phyloP scores from a whole-genome alignment of 2,888 invertebrate genomes.

The Melanchra persicariae region DNA sequence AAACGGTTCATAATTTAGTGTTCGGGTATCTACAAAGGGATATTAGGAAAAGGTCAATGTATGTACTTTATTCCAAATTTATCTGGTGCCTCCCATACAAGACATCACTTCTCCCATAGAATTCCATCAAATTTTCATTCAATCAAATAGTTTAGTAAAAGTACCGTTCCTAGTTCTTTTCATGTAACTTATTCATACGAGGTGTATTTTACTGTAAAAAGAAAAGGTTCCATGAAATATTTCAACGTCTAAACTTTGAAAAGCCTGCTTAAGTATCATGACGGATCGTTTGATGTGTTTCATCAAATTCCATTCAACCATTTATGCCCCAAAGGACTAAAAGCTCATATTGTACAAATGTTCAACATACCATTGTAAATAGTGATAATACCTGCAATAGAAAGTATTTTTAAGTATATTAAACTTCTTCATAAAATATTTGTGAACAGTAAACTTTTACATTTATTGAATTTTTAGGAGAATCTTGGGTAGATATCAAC shows the following conservation, averaged over 20 bases:
- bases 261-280: constrained; percentile 12
- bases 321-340: constrained; percentile 45
- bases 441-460: constrained; percentile 9
- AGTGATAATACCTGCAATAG: constrained; percentile 64
- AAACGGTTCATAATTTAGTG: too few relatives aligned
- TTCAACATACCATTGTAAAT: constrained; percentile 65
- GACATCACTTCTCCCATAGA: not conserved
- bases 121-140: not conserved
- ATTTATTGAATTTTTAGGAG: constrained; percentile 4
- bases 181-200: not conserved
- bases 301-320: constrained; percentile 40
- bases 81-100: too few relatives aligned
- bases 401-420: constrained; percentile 53
- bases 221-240: constrained; percentile 12
- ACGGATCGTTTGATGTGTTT: constrained; percentile 37
- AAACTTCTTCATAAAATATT: constrained; percentile 16
- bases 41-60: too few relatives aligned
- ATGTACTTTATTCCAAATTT: too few relatives aligned
- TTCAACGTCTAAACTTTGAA: constrained; percentile 4
- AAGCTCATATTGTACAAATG: constrained; percentile 58
- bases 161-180: not conserved
- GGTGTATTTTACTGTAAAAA: constrained; percentile 15
- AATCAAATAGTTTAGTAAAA: not conserved
- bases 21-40: too few relatives aligned
- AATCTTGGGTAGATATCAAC: not conserved